Evolutionary conservation across 2,113 vertebrate genomes (phyloP), one percentile per base, ranked within the genome.

Genomic region (Amphilophus citrinellus): DNA sequence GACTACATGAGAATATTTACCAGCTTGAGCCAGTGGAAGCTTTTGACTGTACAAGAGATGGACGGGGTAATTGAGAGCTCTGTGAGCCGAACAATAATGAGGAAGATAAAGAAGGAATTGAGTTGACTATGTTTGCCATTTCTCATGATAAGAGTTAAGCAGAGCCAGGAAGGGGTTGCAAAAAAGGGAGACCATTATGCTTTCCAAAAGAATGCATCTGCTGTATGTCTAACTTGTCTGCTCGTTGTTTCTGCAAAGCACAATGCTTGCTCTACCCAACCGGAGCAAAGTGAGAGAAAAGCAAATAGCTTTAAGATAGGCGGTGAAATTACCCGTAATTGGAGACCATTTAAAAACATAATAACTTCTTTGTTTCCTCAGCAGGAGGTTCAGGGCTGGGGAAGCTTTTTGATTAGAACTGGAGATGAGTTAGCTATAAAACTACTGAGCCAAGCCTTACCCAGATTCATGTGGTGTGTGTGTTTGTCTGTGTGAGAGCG

Each of bases 261-360:
- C 81, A 87, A 86, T 78, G 60, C 83, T 61, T 35, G 80, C 83
- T 91, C 84, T 79, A 62, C 77, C 85, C 91, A 82, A 85, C 80
- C 59, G 39, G 83, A 88, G 90, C 89, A 80, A 85, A 93, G 85
- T 86, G 82, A 90, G 76, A 91, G 85, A 93, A 93, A 90, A 86
- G 82, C 90, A 94, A 91, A 94, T 88, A 89, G 89, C 89, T 94
- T 87, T 82, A 93, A 95, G 90, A 93, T 84, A 92, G 75, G 83
- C 88, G 61, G 90, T 82, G 89, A 88, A 94, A 95, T 94, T 92
- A 93, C 76, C 88, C 87, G 77, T 95, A 95, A 95, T 94, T 92
- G 91, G 93, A 92, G 91, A 91, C 79, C 88, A 92, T 95, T 95
- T 93, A 94, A 95, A 95, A 91, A 87, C 92, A 94, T 93, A 93